A percentile compares a stretch with the other conserved stretches of the same genome.
Conservation (phyloP, 2,113 vertebrate genomes). For the Takifugu bimaculatus region DNA sequence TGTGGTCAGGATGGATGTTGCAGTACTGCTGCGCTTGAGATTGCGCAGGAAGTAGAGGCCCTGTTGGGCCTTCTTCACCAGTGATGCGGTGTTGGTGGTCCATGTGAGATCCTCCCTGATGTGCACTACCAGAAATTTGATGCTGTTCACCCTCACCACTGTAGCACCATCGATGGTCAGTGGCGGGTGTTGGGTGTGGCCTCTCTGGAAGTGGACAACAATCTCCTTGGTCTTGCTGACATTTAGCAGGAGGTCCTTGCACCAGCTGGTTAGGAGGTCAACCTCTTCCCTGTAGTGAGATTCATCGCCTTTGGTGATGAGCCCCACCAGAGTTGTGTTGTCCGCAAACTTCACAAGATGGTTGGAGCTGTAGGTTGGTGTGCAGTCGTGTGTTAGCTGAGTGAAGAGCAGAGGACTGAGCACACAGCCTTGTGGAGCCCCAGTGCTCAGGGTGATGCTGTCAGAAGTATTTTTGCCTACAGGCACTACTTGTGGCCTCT, state of each 20-base stretch:
- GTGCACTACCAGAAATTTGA: conserved; percentile 1
- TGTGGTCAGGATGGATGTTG: background rate
- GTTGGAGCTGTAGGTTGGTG: background rate
- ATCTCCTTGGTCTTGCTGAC: conserved; percentile 7
- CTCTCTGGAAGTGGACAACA: conserved; percentile 4
- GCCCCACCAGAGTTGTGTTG: background rate
- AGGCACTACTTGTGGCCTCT: background rate
- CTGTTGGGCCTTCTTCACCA: background rate
- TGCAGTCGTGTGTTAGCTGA: background rate
- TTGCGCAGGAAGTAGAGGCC: conserved; percentile 1
- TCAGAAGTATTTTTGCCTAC: background rate
- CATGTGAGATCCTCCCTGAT: background rate
- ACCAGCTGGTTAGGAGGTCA: background rate
- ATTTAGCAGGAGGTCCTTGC: background rate
- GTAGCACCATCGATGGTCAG: conserved; percentile 1
- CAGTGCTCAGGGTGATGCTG: conserved; percentile 1
- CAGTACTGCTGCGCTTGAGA: no score
- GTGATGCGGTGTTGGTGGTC: background rate
- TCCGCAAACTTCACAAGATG: background rate
- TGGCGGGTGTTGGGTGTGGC: background rate
- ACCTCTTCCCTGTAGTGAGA: conserved; percentile 3
- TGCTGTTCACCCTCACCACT: conserved; percentile 1
- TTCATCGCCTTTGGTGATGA: background rate
- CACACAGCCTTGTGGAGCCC: conserved; percentile 1
- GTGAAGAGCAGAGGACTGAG: background rate